Evolutionary conservation across 2,113 vertebrate species (phyloP).

Genomic region (Semicossyphus pulcher): DNA sequence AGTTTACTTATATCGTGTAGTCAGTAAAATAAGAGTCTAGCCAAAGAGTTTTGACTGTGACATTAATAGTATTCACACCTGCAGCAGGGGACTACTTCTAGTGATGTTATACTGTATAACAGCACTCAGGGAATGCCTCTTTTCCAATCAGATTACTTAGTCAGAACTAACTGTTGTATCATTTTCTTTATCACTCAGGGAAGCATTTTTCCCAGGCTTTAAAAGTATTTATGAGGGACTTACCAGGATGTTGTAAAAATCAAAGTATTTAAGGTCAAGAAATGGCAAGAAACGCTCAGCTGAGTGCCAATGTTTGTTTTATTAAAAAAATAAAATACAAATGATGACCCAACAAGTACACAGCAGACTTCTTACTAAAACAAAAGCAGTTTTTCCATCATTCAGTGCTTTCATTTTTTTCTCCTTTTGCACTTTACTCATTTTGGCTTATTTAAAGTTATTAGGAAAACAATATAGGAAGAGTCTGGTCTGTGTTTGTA

Average conservation of each 20-base stretch:
- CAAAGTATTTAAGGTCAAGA: not conserved
- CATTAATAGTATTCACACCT: no score
- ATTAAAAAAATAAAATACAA: constrained; percentile 89
- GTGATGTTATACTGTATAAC: no score
- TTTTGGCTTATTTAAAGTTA: constrained; percentile 68
- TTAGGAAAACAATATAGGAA: constrained; percentile 50
- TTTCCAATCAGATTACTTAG: no score
- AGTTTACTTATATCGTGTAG: no score
- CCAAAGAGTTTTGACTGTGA: no score
- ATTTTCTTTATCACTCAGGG: not conserved
- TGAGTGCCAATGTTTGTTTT: constrained; percentile 80
- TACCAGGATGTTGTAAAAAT: not conserved
- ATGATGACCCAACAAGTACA: constrained; percentile 81
- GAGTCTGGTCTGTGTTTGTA: constrained; percentile 19
- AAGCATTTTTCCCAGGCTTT: not conserved
- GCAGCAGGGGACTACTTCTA: no score
- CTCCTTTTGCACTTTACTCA: constrained; percentile 27
- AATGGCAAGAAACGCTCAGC: not conserved
- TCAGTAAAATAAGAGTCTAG: no score
- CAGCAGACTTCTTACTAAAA: constrained; percentile 71
- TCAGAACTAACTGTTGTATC: no score
- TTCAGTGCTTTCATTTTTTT: constrained; percentile 57
- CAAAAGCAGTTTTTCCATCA: constrained; percentile 54
- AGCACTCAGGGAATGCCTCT: no score
- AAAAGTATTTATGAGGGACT: not conserved